Evolutionary conservation across 2,113 vertebrate species (phyloP).

Genomic region (Chrysemys picta): DNA sequence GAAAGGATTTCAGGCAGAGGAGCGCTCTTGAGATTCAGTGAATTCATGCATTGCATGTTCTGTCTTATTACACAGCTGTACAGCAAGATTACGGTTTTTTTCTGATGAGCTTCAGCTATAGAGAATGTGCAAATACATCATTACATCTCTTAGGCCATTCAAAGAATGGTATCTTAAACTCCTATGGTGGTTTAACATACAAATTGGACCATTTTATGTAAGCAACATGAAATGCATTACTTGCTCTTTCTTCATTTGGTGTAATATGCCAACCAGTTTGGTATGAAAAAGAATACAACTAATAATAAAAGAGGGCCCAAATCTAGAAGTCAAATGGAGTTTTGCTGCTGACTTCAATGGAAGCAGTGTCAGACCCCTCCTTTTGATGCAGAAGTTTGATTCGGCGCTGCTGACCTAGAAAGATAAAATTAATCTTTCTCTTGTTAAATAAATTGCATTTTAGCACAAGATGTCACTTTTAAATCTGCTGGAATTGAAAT

Average conservation of each 20-base stretch:
- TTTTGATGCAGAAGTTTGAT: background rate
- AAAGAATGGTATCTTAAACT: background rate
- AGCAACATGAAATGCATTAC: background rate
- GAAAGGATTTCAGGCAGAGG: constrained; percentile 47
- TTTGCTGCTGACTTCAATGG: background rate
- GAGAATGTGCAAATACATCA: background rate
- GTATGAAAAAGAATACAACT: background rate
- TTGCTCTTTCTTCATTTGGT: background rate
- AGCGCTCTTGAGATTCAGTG: constrained; percentile 44
- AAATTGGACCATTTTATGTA: background rate
- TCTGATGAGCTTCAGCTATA: background rate
- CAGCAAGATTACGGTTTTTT: constrained; percentile 6
- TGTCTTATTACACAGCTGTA: background rate
- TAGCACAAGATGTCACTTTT: background rate
- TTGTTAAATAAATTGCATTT: background rate
- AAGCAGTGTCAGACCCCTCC: background rate
- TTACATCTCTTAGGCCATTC: background rate
- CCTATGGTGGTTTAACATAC: background rate
- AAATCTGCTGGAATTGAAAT: background rate
- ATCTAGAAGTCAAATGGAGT: accelerated
- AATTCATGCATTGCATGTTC: constrained; percentile 19
- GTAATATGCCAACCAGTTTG: background rate
- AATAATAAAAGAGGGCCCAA: background rate
- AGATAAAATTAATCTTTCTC: accelerated
- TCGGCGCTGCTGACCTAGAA: background rate